Evolutionary conservation across 2,113 vertebrate genomes (phyloP), one percentile per base, ranked within the genome.

Genomic region (Talpa occidentalis): DNA sequence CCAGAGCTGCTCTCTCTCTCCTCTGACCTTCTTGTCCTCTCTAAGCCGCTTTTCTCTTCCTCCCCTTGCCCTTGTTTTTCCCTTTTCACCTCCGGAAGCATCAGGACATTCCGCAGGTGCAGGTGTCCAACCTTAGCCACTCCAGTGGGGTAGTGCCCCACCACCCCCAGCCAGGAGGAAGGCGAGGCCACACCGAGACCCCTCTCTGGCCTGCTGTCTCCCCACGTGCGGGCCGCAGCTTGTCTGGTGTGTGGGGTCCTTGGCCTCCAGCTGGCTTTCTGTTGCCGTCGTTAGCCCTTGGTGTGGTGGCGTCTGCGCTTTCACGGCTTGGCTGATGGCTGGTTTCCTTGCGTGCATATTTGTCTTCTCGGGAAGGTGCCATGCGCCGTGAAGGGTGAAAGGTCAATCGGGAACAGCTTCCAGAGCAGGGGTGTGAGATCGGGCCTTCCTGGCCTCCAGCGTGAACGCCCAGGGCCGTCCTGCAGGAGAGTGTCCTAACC

Each of bases 91-190:
- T 98, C 95, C 98, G 98, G 72, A 98, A 99, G 99, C 99, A 99
- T 99, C 98, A 99, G 98, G 98, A 98, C 98, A 98, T 99, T 98
- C 98, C 99, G 98, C 99, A 99, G 98, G 99, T 98, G 98, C 97
- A 99, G 99, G 99, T 99, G 98, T 99, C 98, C 98, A 98, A 99
- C 98, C 98, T 99, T 98, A 98, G 97, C 97, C 98, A 97, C 98
- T 98, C 98, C 98, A 99, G 99, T 98, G 99, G 99, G 98, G 98
- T 99, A 97, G 97, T 97, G 96, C 98, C 98, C 95, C n/a, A n/a
- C n/a, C n/a, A n/a, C 98, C 99, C 98, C 97, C 98, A 98, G 98
- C 98, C 98, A 98, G 98, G 97, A 98, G 98, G 98, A 98, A 99
- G 99, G 99, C 99, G 99, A 99, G 99, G 97, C 98, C 96, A 98